Base-by-base conservation (phyloP, 1,140 invertebrate genomes). In the Drosophila asahinai region DNA sequence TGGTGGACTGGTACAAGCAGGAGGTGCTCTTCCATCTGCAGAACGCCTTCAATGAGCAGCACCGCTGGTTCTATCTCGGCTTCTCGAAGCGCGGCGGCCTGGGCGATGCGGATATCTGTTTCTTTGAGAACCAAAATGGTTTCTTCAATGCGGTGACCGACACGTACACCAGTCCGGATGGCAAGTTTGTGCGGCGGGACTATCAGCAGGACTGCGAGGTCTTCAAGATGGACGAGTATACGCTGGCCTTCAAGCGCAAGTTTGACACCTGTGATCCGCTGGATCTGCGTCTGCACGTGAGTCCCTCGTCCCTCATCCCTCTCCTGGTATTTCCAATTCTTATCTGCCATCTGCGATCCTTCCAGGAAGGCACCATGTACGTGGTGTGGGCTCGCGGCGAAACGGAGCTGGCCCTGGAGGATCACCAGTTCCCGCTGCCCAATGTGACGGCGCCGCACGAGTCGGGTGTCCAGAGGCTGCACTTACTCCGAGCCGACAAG, bases 251-350 rank as follows among this genome's bases (percentile, higher is more conserved):
- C 86, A 94, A 95, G 5, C 94, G 98, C 62, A 95, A 96, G 90
- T 99, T 99, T 86, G 97, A 98, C 76, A 99, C 98, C 7, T 99
- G 98, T 90, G 98, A 99, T 93, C 93, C 95, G 12, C 93, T 96
- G 19, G 98, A 99, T 93, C 98, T 99, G 83, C 93, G 97, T 2
- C 96, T 99, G 62, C 96, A 98, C 93, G 97, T 97, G 93, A 94
- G 93, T 55, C 5, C 3, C 12, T 7, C 5, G 19, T 14, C 6
- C 5, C 19, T 9, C 4, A 1, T 9, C 2, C 0, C 17, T 30
- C 6, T 3, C 38, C 12, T 1, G 38, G 4, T 6, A 14, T 12
- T 15, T 40, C 14, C 14, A 5, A 19, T 33, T 33, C 3, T 27
- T 7, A 33, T 36, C 1, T 11, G 3, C 51, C 7, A 33, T 36